Base-by-base conservation (phyloP, 2,888 invertebrate genomes). In the Hypolimnas misippus region DNA sequence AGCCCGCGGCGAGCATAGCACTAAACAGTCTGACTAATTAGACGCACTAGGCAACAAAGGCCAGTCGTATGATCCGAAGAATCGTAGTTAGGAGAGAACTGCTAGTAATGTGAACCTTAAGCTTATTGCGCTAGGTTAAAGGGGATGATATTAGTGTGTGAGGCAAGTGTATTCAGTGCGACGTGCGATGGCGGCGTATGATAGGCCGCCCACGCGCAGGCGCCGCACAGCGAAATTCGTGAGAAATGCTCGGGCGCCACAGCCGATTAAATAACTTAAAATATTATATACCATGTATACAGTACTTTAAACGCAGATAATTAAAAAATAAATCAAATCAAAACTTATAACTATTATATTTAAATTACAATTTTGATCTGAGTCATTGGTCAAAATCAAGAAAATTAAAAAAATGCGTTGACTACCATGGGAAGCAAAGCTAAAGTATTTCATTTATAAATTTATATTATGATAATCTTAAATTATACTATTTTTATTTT, bases 11-110 rank as follows among this genome's bases (percentile, higher is more conserved):
- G 75, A 78, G 82, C 80, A 81, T 79, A 81, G 81, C 77, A 83
- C 89, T 90, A 89, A 91, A 86, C 87, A 87, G 89, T 77, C 87
- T 89, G 89, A 90, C 91, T 92, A 92, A 91, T 92, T 90, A 92
- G 91, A 86, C 82, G 87, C 85, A 86, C 89, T 86, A 84, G 79
- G 82, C 86, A 89, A 90, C 88, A 89, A 89, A 88, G 83, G 78
- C 79, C 80, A 76, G 81, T 70, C 71, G 58, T 68, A 76, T 77
- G 75, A 72, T 76, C 70, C 65, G 46, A 70, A 62, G 58, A 57
- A 62, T 31, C 67, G 60, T 65, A 54, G 57, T 78, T 46, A 71
- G 25, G 8, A 64, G 49, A 44, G 33, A 50, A 8, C 70, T 55
- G 62, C 64, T 67, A 60, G 57, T 62, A 74, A 73, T 74, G 16